Evolutionary conservation across 1,140 invertebrate genomes (phyloP), one percentile per base, ranked within the genome.

Genomic region (Drosophila pallidifrons): DNA sequence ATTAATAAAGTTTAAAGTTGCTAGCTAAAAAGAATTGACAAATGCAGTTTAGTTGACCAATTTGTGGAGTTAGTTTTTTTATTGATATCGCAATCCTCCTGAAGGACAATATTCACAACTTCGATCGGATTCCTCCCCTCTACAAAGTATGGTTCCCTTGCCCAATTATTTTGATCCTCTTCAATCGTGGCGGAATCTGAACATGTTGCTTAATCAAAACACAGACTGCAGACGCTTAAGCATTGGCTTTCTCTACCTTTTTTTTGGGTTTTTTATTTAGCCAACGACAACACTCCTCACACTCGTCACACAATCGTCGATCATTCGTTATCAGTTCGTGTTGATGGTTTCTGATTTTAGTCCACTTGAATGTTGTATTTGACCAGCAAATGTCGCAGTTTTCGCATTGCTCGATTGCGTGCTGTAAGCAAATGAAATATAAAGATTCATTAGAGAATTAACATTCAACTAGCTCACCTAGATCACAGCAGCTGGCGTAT

Each of bases 401-500:
- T 59, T 3, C 71, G 35, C 13, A 74, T 61, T 0, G 71, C 71
- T 38, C 71, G 55, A 57, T 41, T 69, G 10, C 65, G 65, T 4
- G 71, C 71, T 74, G 28, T 0, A 46, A 49, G 5, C 11, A 0
- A 15, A 68, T 25, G 20, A 25, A 4, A 25, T 25, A 25, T 4
- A 25, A 3, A 25, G 20, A 25, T 25, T 20, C 10, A 38, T 2
- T 7, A 32, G 7, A 8, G 6, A 3, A 54, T 30, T 38, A 28
- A 20, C 3, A 20, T 25, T 25, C 20, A 3, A 1, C 8, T 0
- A 10, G 63, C 81, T 69, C 13, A 85, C 81, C 81, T 25, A 59
- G 45, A 20, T 82, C 72, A 16, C 79, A 88, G 7, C 79, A 71
- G 15, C 28, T 66, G 3, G 68, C 73, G 52, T 82, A 86, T 15